Conservation (phyloP, 2,797 vertebrate species). For the Lepus oiostolus region DNA sequence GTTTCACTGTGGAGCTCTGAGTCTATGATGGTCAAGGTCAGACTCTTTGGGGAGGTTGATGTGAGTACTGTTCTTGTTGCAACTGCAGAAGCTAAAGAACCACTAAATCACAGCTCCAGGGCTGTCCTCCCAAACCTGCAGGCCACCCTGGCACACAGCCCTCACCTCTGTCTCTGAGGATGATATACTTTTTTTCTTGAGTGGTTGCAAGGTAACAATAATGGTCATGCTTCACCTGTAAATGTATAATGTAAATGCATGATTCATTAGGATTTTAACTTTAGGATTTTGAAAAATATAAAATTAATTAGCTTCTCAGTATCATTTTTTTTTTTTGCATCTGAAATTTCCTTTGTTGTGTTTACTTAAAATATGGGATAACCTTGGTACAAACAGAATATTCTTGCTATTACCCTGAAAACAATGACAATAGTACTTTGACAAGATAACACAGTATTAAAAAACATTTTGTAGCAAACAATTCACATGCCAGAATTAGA, state of each 20-base stretch:
- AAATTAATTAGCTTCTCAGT: slow-evolving; percentile 51
- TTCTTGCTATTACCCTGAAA: slow-evolving; percentile 64
- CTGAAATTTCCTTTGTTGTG: slow-evolving; percentile 57
- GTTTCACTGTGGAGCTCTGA: background rate
- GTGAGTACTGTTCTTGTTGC: background rate
- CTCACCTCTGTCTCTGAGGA: background rate
- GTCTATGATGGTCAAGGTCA: background rate
- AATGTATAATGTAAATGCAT: background rate
- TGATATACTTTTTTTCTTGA: background rate
- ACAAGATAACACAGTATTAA: slow-evolving; percentile 57
- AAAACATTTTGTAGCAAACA: slow-evolving; percentile 61
- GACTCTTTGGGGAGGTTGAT: background rate
- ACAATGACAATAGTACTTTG: slow-evolving; percentile 51
- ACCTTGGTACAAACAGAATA: slow-evolving; percentile 63
- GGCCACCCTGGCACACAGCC: background rate
- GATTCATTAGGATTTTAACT: background rate
- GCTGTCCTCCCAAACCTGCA: background rate
- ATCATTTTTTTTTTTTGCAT: background rate
- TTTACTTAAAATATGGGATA: slow-evolving; percentile 47
- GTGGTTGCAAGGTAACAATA: background rate
- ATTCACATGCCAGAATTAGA: slow-evolving; percentile 66
- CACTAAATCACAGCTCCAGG: background rate
- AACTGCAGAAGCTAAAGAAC: background rate
- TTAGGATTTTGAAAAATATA: slow-evolving; percentile 25
- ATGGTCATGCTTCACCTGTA: background rate